Base-by-base conservation (phyloP, 2,888 invertebrate genomes). In the Pharmacophagus antenor region DNA sequence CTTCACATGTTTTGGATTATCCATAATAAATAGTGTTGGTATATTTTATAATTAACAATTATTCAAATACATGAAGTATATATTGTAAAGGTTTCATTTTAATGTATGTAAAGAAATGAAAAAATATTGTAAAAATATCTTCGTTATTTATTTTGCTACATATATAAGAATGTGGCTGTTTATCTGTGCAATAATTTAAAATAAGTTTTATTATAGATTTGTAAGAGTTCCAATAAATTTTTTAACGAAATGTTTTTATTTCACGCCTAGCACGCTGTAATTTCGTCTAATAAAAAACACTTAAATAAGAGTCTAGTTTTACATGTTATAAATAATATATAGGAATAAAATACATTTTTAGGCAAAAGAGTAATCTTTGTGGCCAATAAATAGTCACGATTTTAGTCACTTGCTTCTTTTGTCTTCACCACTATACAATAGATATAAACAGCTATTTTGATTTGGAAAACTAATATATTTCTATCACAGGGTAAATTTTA, bases 141-240 rank as follows among this genome's bases (percentile, higher is more conserved):
- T 21, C 10, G 42, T 62, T 50, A 58, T 56, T 58, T 63, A 51
- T 59, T 41, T 60, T 56, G 62, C 61, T 56, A 66, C 63, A 63
- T 63, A 44, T 47, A 61, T 21, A 37, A 47, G 17, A 64, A 63
- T 62, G 60, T 67, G 73, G 74, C 74, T 76, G 73, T 72, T 69
- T 72, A 61, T 65, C 71, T 70, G 84, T 84, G 84, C 84, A 84
- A 84, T 84, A 84, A 78, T 73, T 75, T 74, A 47, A 41, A 47
- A 18, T 56, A 61, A 50, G 56, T 5, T 51, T 48, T 20, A 25
- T 3, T 23, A 56, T 48, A 48, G 23, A 52, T 37, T 10, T 18
- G 20, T 58, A 58, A 53, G 41, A 53, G 10, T 47, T n/a, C n/a
- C 5, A 58, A 47, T 47, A 58, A 58, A 58, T 58, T 31, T 46